Conservation (phyloP, 2,888 invertebrate genomes). For the Matsumyia berberina region DNA sequence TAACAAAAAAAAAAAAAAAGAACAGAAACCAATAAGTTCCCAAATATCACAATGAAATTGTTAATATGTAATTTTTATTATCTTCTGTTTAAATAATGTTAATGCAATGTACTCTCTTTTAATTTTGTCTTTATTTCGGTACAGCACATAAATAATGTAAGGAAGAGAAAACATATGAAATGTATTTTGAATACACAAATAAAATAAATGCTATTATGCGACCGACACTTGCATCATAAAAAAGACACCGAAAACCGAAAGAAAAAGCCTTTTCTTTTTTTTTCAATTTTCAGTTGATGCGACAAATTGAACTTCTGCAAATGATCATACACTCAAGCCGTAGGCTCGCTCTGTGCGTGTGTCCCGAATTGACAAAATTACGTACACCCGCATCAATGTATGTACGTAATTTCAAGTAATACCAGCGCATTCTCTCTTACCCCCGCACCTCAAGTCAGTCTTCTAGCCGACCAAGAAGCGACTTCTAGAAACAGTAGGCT, state of each 20-base stretch:
- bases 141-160: slow-evolving; percentile 36
- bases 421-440: no score
- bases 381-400: no score
- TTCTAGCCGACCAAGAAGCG: no score
- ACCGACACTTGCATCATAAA: slow-evolving; percentile 56
- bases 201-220: slow-evolving; percentile 65
- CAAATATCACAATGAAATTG: slow-evolving; percentile 75
- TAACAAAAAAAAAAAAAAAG: slow-evolving; percentile 43
- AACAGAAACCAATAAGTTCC: slow-evolving; percentile 75
- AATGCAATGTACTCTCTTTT: slow-evolving; percentile 48
- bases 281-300: no score
- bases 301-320: no score
- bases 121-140: slow-evolving; percentile 40
- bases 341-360: no score
- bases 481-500: no score
- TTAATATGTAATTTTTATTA: slow-evolving; percentile 49
- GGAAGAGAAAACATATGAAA: slow-evolving; percentile 56
- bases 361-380: no score
- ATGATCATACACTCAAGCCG: no score
- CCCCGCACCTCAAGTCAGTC: no score
- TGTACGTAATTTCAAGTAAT: no score
- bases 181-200: slow-evolving; percentile 76
- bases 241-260: slow-evolving; percentile 59
- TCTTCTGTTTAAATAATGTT: slow-evolving; percentile 44
- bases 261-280: no score